Conservation (phyloP, 1,140 invertebrate genomes). For the Centruroides vittatus region DNA sequence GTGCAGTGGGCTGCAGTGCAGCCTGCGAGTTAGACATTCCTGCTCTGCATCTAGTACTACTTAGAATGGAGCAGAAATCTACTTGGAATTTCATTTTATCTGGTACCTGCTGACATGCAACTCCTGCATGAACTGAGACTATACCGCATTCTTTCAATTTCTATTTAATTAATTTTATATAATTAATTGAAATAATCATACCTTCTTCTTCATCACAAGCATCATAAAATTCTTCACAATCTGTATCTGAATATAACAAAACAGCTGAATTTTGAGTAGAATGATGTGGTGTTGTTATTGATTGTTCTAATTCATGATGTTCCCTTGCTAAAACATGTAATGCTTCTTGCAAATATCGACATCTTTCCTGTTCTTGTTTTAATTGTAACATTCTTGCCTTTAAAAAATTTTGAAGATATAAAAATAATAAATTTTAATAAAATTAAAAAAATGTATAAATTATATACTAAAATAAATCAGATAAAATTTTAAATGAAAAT, state of each 20-base stretch:
- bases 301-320: conserved; percentile 50
- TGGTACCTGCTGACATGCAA: too few relatives aligned
- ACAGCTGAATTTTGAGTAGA: conserved; percentile 29
- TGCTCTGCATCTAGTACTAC: too few relatives aligned
- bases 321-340: conserved; percentile 48
- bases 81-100: too few relatives aligned
- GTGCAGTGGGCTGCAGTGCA: too few relatives aligned
- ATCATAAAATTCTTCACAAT: conserved; percentile 53
- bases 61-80: too few relatives aligned
- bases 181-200: not conserved
- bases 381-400: conserved; percentile 26
- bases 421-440: not conserved
- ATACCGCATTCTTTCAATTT: too few relatives aligned
- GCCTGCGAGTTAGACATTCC: too few relatives aligned
- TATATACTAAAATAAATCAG: not conserved
- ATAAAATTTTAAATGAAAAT: conserved; percentile 6
- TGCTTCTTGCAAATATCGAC: conserved; percentile 49
- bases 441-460: not conserved
- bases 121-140: too few relatives aligned
- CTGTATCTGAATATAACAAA: conserved; percentile 36
- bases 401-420: too few relatives aligned
- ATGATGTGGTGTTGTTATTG: conserved; percentile 30
- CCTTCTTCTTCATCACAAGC: conserved; percentile 31
- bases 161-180: too few relatives aligned
- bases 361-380: conserved; percentile 41